Conservation (phyloP, 2,113 vertebrate species). For the Alosa alosa region DNA sequence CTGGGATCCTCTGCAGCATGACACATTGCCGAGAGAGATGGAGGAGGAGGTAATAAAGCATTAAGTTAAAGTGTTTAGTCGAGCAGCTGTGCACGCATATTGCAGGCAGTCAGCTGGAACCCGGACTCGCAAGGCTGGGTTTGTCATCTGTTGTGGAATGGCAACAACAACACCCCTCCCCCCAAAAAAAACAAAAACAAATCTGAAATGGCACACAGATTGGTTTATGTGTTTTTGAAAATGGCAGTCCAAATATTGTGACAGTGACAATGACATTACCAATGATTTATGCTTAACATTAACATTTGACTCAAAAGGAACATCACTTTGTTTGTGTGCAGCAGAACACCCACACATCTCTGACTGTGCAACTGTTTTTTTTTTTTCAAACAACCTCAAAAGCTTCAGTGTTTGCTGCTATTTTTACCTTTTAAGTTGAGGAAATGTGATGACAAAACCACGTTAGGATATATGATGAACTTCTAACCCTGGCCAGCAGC, state of each 20-base stretch:
- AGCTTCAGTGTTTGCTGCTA: background rate
- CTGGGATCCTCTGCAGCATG: background rate
- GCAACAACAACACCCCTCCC: conserved; percentile 2
- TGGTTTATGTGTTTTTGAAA: conserved; percentile 8
- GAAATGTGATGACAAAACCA: background rate
- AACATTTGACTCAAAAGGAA: conserved; percentile 3
- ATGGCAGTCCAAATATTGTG: conserved; percentile 3
- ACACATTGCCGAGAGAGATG: conserved; percentile 8
- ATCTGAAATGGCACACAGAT: background rate
- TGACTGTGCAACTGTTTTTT: background rate
- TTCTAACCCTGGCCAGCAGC: background rate
- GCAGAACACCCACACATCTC: background rate
- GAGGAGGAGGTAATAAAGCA: conserved; percentile 38
- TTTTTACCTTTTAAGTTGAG: background rate
- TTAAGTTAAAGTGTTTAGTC: conserved; percentile 29
- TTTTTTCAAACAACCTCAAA: background rate
- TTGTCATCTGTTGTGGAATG: conserved; percentile 30
- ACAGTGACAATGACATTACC: background rate
- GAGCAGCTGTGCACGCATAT: conserved; percentile 45
- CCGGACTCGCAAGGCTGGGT: conserved; percentile 22
- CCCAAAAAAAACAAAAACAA: background rate
- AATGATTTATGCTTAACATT: conserved; percentile 4
- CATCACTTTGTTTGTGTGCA: conserved; percentile 3
- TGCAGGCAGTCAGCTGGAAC: conserved; percentile 36
- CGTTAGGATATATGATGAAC: background rate